Base-by-base conservation (phyloP, 2,888 invertebrate genomes). In the Amblyjoppa proteus region DNA sequence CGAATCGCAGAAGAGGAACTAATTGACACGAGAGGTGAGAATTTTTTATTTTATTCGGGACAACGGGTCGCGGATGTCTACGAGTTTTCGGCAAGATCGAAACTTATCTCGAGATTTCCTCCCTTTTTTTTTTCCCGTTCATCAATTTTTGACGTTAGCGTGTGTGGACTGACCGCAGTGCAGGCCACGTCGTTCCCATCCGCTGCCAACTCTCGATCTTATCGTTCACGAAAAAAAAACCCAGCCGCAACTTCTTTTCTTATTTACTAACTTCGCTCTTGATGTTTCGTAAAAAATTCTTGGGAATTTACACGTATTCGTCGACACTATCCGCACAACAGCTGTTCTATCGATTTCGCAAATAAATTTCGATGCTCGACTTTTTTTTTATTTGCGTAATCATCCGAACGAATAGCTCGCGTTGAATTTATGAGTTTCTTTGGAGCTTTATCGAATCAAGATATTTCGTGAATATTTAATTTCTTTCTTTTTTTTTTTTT, bases 81-180 rank as follows among this genome's bases (percentile, higher is more conserved):
- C n/a, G 7, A n/a, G 20, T 3, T 51, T 28, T 34, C 16, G 49
- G 2, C 2, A n/a, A 75, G 9, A 6, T 38, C 6, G 66, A 31
- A n/a, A 1, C 16, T 41, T 66, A 51, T 51, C 64, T 34, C 34
- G 66, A 66, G 49, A 20, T 28, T 45, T 6, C 9, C 41, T 66
- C 9, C 31, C 16, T 68, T 68, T 38, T 76, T 76, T n/a, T 49
- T 28, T 51, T 0, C 20, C 38, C 25, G 4, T 5, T 34, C 1
- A 75, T 64, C 31, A 61, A 66, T 76, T 66, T 66, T 49, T 68
- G 45, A 73, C 58, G 25, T 38, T 68, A 25, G 58, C 28, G 16
- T n/a, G 49, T 51, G 16, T n/a, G n/a, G n/a, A 45, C 45, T 78
- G 31, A 78, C 78, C 68, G 78, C 83, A 83, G 61, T 83, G 83